Percentiles rank a stretch among this genome's conserved stretches.
These are phyloP conservation scores for Paralichthys olivaceus DNA, from an alignment of 2,113 vertebrate genomes.

Conservation along the genomic window DNA sequence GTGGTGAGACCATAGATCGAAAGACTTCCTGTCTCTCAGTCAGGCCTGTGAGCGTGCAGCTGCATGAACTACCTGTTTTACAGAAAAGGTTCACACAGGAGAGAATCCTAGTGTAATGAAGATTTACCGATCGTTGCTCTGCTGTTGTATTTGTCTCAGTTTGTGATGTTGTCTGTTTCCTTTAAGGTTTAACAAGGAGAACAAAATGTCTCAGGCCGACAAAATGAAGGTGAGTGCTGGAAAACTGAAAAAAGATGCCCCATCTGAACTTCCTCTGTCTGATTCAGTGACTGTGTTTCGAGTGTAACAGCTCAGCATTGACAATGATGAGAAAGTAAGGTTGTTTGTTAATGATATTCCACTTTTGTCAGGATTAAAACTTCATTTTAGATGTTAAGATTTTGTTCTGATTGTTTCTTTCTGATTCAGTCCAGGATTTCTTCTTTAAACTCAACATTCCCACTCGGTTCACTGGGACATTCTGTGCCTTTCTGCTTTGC, in stretches of 20 bases:
- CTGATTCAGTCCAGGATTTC: background rate
- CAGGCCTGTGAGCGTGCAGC: slow-evolving; percentile 5
- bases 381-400: background rate
- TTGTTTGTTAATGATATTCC: too few species aligned
- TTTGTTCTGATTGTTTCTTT: background rate
- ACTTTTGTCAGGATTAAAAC: too few species aligned
- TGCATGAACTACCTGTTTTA: slow-evolving; percentile 9
- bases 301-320: too few species aligned
- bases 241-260: background rate
- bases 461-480: background rate
- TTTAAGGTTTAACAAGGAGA: slow-evolving; percentile 57
- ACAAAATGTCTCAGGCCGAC: slow-evolving; percentile 84
- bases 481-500: background rate
- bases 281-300: background rate
- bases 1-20: slow-evolving; percentile 39
- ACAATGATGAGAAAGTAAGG: background rate
- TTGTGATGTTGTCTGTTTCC: background rate
- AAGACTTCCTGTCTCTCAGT: slow-evolving; percentile 73
- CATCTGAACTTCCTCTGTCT: background rate
- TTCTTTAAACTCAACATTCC: background rate
- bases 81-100: background rate
- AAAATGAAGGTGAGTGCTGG: slow-evolving; percentile 81
- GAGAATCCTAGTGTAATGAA: background rate
- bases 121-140: background rate
- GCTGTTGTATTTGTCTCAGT: background rate